A percentile compares a stretch with the other conserved stretches of the same genome.
These are phyloP conservation scores for Spodoptera litura DNA, from an alignment of 1,140 invertebrate genomes.

Conservation along the genomic window DNA sequence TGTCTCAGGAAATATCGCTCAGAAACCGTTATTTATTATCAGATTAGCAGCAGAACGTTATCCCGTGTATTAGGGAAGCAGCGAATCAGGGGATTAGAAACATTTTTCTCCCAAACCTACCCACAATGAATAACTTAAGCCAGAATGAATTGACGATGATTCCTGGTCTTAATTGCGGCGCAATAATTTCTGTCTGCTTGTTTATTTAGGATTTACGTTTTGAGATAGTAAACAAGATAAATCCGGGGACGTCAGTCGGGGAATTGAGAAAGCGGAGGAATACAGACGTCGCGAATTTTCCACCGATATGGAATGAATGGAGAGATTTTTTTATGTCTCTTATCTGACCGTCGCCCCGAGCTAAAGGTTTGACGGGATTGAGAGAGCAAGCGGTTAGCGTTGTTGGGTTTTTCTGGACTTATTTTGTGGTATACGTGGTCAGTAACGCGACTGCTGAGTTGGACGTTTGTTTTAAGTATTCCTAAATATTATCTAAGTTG, in stretches of 20 bases:
- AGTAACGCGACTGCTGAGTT: no score
- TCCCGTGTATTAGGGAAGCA: background rate
- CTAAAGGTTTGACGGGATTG: constrained; percentile 13
- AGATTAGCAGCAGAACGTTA: constrained; percentile 18
- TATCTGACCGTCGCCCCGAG: background rate
- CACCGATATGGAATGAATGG: constrained; percentile 33
- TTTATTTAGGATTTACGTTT: constrained; percentile 38
- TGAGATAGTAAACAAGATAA: constrained; percentile 39
- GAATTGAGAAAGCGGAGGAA: constrained; percentile 28
- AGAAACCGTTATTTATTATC: constrained; percentile 37
- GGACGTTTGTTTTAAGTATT: no score
- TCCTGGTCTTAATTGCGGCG: constrained; percentile 11
- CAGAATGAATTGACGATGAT: constrained; percentile 25
- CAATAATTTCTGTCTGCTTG: constrained; percentile 21
- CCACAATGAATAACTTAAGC: constrained; percentile 31
- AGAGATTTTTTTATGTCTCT: constrained; percentile 23
- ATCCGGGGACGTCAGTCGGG: constrained; percentile 22
- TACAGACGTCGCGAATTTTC: constrained; percentile 34
- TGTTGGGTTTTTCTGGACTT: background rate
- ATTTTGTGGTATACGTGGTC: no score
- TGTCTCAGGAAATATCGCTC: constrained; percentile 30
- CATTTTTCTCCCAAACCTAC: constrained; percentile 6
- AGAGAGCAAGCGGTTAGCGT: background rate
- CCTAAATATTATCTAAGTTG: no score
- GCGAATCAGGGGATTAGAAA: constrained; percentile 25